These are phyloP conservation scores for Drosophila albomicans DNA, from an alignment of 1,140 invertebrate species.

Conservation along the genomic window DNA sequence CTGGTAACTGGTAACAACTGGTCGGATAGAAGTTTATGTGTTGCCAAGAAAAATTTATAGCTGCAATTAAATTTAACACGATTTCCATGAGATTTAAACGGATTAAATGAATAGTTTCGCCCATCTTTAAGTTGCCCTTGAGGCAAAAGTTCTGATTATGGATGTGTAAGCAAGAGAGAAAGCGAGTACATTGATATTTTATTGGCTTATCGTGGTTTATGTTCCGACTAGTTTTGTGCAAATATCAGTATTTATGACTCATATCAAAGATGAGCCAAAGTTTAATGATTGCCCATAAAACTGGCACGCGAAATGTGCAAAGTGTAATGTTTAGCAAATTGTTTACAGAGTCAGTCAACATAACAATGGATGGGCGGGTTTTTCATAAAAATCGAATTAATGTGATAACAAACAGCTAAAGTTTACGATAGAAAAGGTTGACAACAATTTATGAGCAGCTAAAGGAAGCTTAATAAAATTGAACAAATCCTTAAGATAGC, in stretches of 20 bases:
- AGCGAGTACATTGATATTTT: constrained; percentile 72
- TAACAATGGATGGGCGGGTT: background rate
- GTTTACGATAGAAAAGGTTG: background rate
- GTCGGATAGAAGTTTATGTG: constrained; percentile 74
- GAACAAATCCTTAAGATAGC: background rate
- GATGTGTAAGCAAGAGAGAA: constrained; percentile 7
- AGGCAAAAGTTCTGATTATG: constrained; percentile 16
- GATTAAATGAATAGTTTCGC: constrained; percentile 78
- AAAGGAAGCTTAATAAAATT: background rate
- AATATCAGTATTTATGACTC: constrained; percentile 26
- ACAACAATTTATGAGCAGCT: background rate
- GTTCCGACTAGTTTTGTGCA: constrained; percentile 40
- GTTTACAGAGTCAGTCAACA: constrained; percentile 1
- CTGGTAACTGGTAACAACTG: constrained; percentile 19
- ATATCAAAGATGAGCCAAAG: constrained; percentile 26
- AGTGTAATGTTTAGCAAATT: constrained; percentile 35
- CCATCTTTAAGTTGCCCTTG: constrained; percentile 46
- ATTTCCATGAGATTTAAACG: constrained; percentile 77
- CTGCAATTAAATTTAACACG: constrained; percentile 82
- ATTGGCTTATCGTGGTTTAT: constrained; percentile 70
- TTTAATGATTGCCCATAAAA: constrained; percentile 39
- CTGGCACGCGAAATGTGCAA: constrained; percentile 3
- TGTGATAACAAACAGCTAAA: background rate
- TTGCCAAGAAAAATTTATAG: constrained; percentile 69
- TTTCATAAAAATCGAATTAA: background rate